Conservation (phyloP, 2,888 invertebrate species). For the Elmis aenea region DNA sequence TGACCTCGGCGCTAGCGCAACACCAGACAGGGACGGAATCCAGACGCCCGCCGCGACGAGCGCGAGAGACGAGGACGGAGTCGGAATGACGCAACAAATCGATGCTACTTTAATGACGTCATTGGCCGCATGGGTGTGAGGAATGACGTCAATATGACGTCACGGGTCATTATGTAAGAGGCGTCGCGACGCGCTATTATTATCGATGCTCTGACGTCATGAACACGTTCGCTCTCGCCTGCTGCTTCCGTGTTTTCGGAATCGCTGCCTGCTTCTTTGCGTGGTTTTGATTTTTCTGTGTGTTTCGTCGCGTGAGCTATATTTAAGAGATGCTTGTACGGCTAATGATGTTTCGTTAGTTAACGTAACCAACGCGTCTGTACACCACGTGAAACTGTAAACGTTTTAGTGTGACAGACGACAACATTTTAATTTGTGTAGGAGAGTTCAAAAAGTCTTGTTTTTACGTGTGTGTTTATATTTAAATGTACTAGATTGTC, state of each 20-base stretch:
- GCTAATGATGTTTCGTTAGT: too few species aligned
- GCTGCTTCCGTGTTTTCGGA: slow-evolving; percentile 16
- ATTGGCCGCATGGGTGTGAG: slow-evolving; percentile 29
- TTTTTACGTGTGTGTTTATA: too few species aligned
- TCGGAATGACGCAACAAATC: slow-evolving; percentile 34
- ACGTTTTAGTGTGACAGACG: too few species aligned
- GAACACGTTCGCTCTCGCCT: slow-evolving; percentile 19
- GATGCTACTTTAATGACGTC: slow-evolving; percentile 35
- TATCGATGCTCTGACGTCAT: slow-evolving; percentile 36
- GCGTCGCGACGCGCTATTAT: slow-evolving; percentile 34
- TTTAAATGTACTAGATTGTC: too few species aligned
- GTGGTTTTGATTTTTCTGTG: too few species aligned
- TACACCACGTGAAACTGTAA: too few species aligned
- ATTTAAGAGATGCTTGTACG: too few species aligned
- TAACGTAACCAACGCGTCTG: too few species aligned
- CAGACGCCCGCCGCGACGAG: slow-evolving; percentile 10
- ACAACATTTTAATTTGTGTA: too few species aligned
- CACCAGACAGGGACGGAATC: slow-evolving; percentile 22
- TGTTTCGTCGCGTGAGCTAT: too few species aligned
- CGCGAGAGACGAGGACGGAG: slow-evolving; percentile 21
- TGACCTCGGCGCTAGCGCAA: slow-evolving; percentile 34
- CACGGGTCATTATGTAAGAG: slow-evolving; percentile 27
- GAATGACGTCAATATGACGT: slow-evolving; percentile 35
- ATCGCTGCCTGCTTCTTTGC: too few species aligned
- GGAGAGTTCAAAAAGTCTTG: too few species aligned